phyloP scores from a whole-genome alignment of 2,113 vertebrate genomes.

The Semnornis frantzii region DNA sequence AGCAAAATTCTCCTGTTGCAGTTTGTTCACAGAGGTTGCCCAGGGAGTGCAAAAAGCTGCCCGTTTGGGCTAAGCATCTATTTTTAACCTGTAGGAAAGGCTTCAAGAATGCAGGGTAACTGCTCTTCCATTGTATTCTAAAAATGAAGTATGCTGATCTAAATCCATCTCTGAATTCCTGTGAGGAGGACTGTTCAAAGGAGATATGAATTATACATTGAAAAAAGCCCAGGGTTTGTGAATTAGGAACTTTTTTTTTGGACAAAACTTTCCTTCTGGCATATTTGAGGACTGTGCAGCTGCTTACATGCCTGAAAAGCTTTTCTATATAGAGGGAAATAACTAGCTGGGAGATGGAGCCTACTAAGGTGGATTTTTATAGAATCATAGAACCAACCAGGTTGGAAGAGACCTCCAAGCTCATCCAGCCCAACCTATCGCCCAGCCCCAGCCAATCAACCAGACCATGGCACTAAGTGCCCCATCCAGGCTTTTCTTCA shows the following conservation, averaged over 20 bases:
- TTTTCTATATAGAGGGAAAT: background rate
- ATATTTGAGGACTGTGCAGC: background rate
- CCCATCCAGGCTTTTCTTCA: too few relatives aligned
- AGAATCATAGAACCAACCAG: too few relatives aligned
- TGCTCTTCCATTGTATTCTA: conserved; percentile 35
- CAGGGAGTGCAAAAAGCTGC: background rate
- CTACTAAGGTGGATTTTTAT: background rate
- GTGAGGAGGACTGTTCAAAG: conserved; percentile 28
- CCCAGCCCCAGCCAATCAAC: too few relatives aligned
- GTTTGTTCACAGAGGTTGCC: background rate
- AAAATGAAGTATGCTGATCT: conserved; percentile 48
- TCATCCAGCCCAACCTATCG: too few relatives aligned
- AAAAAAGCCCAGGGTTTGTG: conserved; percentile 32
- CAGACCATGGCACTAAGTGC: too few relatives aligned
- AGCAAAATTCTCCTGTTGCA: background rate
- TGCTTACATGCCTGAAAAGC: background rate
- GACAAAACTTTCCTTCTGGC: conserved; percentile 9
- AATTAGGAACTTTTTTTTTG: background rate
- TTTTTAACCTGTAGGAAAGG: conserved; percentile 49
- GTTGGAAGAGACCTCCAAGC: too few relatives aligned
- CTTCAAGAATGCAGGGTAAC: conserved; percentile 33
- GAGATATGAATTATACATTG: conserved; percentile 56
- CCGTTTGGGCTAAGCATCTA: conserved; percentile 19
- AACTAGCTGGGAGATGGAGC: background rate
- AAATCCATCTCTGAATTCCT: conserved; percentile 57